These are phyloP conservation scores for Aphaenogaster ashmeadi DNA, from an alignment of 1,140 invertebrate genomes.

Conservation along the genomic window DNA sequence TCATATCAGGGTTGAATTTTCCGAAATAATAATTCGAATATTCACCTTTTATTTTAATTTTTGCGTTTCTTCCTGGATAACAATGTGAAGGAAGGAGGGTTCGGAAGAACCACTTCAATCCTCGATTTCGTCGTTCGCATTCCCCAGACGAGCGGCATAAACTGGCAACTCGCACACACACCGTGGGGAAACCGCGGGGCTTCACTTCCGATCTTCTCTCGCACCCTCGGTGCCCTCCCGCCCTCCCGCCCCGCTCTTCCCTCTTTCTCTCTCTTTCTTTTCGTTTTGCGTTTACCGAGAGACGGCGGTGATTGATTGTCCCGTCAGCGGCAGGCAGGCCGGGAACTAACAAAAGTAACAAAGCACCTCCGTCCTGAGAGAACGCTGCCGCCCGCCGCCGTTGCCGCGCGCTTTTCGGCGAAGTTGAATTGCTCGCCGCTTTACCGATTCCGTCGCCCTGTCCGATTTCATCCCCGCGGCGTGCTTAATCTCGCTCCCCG, in stretches of 20 bases:
- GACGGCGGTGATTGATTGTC: conserved; percentile 83
- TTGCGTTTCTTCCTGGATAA: neutral
- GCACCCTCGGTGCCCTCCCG: conserved; percentile 32
- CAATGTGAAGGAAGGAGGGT: neutral
- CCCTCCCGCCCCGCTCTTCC: conserved; percentile 24
- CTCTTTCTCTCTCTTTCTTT: conserved; percentile 33
- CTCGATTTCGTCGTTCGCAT: conserved; percentile 27
- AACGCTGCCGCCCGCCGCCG: conserved; percentile 31
- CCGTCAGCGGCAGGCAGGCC: conserved; percentile 81
- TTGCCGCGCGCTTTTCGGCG: conserved; percentile 59
- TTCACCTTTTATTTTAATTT: neutral
- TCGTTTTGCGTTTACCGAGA: conserved; percentile 41
- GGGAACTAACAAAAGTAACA: conserved; percentile 82
- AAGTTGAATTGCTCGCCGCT: conserved; percentile 67
- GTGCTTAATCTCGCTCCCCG: conserved; percentile 32
- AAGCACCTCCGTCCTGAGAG: conserved; percentile 71
- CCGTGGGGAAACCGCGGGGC: conserved; percentile 42
- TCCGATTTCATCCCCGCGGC: conserved; percentile 35
- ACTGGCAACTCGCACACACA: conserved; percentile 52
- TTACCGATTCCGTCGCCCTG: conserved; percentile 50
- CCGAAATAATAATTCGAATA: neutral
- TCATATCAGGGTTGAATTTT: neutral
- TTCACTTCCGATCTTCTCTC: conserved; percentile 63
- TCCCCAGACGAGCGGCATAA: conserved; percentile 40
- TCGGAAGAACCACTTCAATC: conserved; percentile 4